phyloP scores from a whole-genome alignment of 2,888 invertebrate genomes.

The Tethea ocularis region DNA sequence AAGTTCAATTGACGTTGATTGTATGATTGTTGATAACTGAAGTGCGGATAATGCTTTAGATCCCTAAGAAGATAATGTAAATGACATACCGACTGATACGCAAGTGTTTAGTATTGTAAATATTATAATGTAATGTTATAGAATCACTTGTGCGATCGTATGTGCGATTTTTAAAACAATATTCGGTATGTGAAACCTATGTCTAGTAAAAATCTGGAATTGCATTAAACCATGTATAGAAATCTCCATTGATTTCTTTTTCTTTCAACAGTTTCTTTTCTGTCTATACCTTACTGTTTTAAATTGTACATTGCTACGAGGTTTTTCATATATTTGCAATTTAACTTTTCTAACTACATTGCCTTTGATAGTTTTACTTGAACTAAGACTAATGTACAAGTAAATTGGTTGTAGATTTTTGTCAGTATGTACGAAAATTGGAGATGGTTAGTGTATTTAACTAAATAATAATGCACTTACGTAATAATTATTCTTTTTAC shows the following conservation, averaged over 20 bases:
- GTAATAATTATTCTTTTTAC: neutral
- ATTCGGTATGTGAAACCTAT: constrained; percentile 22
- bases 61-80: constrained; percentile 46
- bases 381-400: constrained; percentile 55
- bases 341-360: constrained; percentile 65
- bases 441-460: neutral
- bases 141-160: constrained; percentile 66
- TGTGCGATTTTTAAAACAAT: constrained; percentile 50
- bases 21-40: constrained; percentile 26
- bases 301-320: constrained; percentile 56
- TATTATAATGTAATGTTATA: constrained; percentile 68
- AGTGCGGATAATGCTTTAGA: constrained; percentile 50
- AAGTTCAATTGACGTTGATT: constrained; percentile 17
- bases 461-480: neutral
- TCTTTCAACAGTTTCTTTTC: constrained; percentile 26
- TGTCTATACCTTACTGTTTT: constrained; percentile 40
- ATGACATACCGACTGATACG: constrained; percentile 72
- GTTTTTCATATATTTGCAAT: constrained; percentile 47
- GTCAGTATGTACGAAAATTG: constrained; percentile 36
- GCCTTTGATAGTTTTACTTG: constrained; percentile 69
- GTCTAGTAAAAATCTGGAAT: constrained; percentile 60
- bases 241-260: constrained; percentile 31
- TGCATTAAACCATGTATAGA: constrained; percentile 51
- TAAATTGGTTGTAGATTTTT: constrained; percentile 37
- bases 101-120: constrained; percentile 80